These are phyloP conservation scores for Tolmerus cingulatus DNA, from an alignment of 2,888 invertebrate species.

Conservation along the genomic window DNA sequence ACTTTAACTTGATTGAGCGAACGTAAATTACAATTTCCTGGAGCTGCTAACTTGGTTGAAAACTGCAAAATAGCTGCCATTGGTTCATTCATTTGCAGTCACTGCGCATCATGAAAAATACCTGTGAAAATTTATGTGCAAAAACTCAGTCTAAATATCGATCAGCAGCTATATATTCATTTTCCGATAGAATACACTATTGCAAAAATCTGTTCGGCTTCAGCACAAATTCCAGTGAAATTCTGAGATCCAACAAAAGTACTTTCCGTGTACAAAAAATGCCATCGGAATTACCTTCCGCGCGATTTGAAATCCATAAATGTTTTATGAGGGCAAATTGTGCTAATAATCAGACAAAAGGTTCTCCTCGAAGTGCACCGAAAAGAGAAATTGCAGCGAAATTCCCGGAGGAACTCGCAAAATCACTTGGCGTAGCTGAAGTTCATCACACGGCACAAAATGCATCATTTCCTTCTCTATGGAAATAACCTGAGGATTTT, in stretches of 20 bases:
- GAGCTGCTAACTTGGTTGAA: too few species aligned
- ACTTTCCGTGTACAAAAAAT: not conserved
- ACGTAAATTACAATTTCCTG: too few species aligned
- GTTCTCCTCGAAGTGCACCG: not conserved
- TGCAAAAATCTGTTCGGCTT: not conserved
- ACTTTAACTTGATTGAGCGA: not conserved
- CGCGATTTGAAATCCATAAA: not conserved
- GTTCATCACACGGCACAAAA: not conserved
- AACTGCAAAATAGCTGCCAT: too few species aligned
- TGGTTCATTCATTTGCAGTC: too few species aligned
- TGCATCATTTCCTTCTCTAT: not conserved
- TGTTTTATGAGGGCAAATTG: not conserved
- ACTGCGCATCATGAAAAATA: too few species aligned
- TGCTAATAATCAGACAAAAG: not conserved
- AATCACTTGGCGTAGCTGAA: not conserved
- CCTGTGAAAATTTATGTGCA: too few species aligned
- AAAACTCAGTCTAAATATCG: too few species aligned
- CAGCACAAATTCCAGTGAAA: not conserved
- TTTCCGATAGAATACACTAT: not conserved
- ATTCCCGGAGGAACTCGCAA: not conserved
- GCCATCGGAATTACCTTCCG: not conserved
- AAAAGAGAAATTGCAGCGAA: not conserved
- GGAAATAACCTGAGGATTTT: not conserved
- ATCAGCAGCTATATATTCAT: too few species aligned
- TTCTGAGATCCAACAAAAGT: not conserved